phyloP scores from a whole-genome alignment of 23 tunicate species.

The Botrylloides violaceus region DNA sequence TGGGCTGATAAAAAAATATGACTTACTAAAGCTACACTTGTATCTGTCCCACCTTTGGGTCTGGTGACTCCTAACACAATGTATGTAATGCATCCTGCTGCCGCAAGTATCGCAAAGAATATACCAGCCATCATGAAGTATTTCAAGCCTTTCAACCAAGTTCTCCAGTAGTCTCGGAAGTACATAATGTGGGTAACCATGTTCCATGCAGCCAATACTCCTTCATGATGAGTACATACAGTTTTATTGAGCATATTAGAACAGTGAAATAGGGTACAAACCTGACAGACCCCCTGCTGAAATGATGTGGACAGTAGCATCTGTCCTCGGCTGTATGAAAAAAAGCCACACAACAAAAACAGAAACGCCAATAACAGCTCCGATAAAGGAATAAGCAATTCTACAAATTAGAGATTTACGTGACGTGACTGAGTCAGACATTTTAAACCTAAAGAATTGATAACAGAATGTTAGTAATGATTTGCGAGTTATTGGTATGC shows the following conservation, averaged over 20 bases:
- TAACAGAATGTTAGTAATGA: too few relatives aligned
- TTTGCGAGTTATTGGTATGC: too few relatives aligned
- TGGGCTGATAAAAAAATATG: not conserved
- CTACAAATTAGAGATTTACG: slow-evolving; percentile 11
- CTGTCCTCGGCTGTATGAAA: not conserved
- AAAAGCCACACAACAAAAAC: slow-evolving; percentile 14
- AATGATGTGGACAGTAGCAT: slow-evolving; percentile 6
- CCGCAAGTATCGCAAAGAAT: slow-evolving; percentile 7
- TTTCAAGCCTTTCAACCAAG: slow-evolving; percentile 46
- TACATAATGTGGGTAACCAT: slow-evolving; percentile 41
- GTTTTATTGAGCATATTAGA: not conserved
- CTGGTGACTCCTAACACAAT: slow-evolving; percentile 12
- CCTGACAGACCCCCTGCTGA: slow-evolving; percentile 10
- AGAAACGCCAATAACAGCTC: slow-evolving; percentile 9
- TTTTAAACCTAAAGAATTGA: not conserved
- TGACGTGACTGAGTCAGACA: slow-evolving; percentile 8
- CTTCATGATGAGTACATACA: slow-evolving; percentile 11
- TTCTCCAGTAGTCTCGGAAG: slow-evolving; percentile 55
- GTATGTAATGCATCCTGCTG: slow-evolving; percentile 28
- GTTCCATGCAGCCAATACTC: slow-evolving; percentile 58
- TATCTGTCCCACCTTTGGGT: slow-evolving; percentile 14
- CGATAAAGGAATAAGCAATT: slow-evolving; percentile 4
- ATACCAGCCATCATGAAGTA: slow-evolving; percentile 18
- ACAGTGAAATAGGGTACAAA: not conserved
- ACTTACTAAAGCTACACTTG: not conserved